Conservation (phyloP, 1,140 invertebrate species). For the Coptotermes formosanus region DNA sequence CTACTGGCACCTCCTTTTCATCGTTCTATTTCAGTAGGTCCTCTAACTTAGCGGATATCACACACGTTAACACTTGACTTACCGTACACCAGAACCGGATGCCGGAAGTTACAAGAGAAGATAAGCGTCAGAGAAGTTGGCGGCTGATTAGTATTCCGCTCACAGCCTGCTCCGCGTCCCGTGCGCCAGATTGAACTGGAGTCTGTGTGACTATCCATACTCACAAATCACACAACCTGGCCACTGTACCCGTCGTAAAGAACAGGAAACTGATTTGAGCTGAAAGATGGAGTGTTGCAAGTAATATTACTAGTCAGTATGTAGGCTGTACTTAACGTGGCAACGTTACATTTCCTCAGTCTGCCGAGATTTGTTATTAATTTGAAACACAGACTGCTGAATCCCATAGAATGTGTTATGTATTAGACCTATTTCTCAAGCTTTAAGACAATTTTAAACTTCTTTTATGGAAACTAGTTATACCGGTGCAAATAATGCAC, state of each 20-base stretch:
- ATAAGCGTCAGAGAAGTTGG: background rate
- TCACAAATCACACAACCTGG: slow-evolving; percentile 15
- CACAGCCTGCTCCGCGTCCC: background rate
- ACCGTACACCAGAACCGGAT: background rate
- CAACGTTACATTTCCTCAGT: no score
- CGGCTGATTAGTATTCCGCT: background rate
- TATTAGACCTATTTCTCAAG: no score
- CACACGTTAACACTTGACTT: background rate
- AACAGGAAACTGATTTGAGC: background rate
- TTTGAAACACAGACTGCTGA: no score
- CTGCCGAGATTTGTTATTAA: no score
- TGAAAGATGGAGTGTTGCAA: background rate
- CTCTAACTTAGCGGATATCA: background rate
- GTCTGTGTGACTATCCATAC: background rate
- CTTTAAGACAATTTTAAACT: no score
- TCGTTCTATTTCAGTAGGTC: background rate
- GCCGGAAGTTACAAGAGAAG: background rate
- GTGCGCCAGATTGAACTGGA: background rate
- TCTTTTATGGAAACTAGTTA: no score
- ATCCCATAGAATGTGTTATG: no score
- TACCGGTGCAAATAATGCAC: no score
- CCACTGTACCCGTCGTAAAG: background rate
- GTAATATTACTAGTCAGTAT: background rate
- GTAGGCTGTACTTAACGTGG: no score
- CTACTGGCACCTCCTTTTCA: background rate